These are phyloP conservation scores for Odontamblyopus rebecca DNA, from an alignment of 2,797 vertebrate genomes.

Conservation along the genomic window DNA sequence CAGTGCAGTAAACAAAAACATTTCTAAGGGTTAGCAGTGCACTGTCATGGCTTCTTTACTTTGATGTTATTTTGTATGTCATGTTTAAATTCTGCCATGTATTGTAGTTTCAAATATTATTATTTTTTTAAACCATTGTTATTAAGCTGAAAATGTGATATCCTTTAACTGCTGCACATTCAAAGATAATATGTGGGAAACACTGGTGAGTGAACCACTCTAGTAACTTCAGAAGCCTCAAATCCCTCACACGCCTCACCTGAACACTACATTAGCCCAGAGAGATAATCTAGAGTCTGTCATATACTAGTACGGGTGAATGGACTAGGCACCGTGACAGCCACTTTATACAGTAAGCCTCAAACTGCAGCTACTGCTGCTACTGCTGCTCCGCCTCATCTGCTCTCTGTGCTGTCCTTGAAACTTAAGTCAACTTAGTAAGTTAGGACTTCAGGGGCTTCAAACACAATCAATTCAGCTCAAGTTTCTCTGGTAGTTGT, in stretches of 20 bases:
- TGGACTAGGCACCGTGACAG: constrained; percentile 21
- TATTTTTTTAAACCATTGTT: constrained; percentile 32
- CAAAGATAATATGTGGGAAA: constrained; percentile 23
- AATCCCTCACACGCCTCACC: constrained; percentile 57
- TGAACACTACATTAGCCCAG: constrained; percentile 36
- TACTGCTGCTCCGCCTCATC: constrained; percentile 34
- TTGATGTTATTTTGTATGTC: constrained; percentile 7
- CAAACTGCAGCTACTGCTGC: constrained; percentile 34
- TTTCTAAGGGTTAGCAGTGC: no score
- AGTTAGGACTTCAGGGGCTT: constrained; percentile 55
- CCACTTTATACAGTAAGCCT: constrained; percentile 31
- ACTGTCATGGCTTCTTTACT: not conserved
- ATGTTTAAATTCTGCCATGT: constrained; percentile 37
- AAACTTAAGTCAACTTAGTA: constrained; percentile 68
- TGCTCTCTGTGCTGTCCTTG: constrained; percentile 38
- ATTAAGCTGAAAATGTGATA: constrained; percentile 55
- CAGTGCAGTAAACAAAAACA: no score
- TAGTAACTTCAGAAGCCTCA: constrained; percentile 69
- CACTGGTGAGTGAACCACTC: constrained; percentile 34
- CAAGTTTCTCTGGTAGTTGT: constrained; percentile 9
- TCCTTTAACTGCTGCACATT: constrained; percentile 54
- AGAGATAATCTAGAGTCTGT: constrained; percentile 27
- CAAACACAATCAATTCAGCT: constrained; percentile 17
- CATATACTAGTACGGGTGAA: constrained; percentile 3
- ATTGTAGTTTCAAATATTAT: constrained; percentile 50